Base-by-base conservation (phyloP, 1,140 invertebrate species). In the Drosophila paulistorum region DNA sequence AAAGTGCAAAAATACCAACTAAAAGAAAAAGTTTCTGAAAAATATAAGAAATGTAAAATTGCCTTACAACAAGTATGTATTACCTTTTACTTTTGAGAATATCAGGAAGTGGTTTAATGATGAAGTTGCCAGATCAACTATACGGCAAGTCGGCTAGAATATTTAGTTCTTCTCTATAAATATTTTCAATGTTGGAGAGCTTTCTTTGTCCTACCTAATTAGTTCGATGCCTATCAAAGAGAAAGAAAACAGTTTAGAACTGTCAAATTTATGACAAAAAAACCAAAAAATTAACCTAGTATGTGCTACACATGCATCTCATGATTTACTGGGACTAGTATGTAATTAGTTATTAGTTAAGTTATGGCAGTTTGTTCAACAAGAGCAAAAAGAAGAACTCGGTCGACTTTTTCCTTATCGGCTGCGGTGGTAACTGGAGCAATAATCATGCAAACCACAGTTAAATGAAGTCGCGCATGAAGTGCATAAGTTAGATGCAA, bases 391-490 rank as follows among this genome's bases (percentile, higher is more conserved):
- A 3, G 45, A 51, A 51, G 45, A 67, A 72, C 63, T 58, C 54
- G 71, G 68, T 65, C 71, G 51, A 68, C 57, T 39, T 63, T 65
- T 76, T 48, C 55, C 42, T 61, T 65, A 59, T 54, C 61, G 71
- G 63, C 76, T 74, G 70, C 60, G 74, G 66, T 80, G 75, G 68
- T 79, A 85, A 87, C 82, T 85, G 83, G 82, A 79, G 82, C 82
- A 87, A 85, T 85, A 87, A 82, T 85, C 83, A 85, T 82, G 82
- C 82, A 85, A 79, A 82, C 68, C 71, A 78, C 79, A 87, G 82
- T 86, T 85, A 82, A 85, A 81, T 82, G 79, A 85, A 85, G 81
- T 85, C 82, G 83, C 70, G 75, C 82, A 78, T 82, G 83, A 86
- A 86, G 82, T 74, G 42, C 45, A 48, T 17, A 48, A 48, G 45